phyloP scores from a whole-genome alignment of 2,113 vertebrate genomes.

The Notarius quadriscutis region DNA sequence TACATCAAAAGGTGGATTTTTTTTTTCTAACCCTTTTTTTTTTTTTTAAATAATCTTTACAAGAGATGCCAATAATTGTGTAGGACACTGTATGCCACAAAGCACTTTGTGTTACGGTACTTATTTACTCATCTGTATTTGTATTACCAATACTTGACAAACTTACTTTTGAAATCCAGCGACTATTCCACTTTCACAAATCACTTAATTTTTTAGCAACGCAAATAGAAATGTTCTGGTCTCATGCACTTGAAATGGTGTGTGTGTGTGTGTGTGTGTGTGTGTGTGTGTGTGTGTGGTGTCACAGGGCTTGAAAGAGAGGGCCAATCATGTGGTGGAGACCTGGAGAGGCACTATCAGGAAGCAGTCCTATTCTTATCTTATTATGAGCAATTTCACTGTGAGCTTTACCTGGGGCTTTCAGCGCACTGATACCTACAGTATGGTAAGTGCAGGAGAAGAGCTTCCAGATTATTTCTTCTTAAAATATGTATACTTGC shows the following conservation, averaged over 20 bases:
- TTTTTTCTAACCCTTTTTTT: too few relatives aligned
- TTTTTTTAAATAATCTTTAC: too few relatives aligned
- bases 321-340: conserved; percentile 80
- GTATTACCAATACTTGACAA: background rate
- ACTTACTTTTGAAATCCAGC: background rate
- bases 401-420: conserved; percentile 92
- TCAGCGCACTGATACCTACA: conserved; percentile 74
- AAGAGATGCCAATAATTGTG: too few relatives aligned
- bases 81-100: too few relatives aligned
- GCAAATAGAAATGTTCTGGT: background rate
- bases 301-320: conserved; percentile 79
- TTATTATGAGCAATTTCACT: conserved; percentile 80
- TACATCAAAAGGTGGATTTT: too few relatives aligned
- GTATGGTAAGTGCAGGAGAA: conserved; percentile 66
- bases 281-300: background rate
- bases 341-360: conserved; percentile 81
- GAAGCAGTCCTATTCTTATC: conserved; percentile 89
- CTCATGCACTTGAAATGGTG: background rate
- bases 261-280: background rate
- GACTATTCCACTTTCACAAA: background rate
- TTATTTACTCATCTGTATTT: background rate
- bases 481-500: background rate
- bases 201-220: background rate
- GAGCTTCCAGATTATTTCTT: background rate
- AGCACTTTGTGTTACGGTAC: background rate